A percentile compares a stretch with the other conserved stretches of the same genome.
phyloP scores from a whole-genome alignment of 1,140 invertebrate genomes.

The Eurosta solidaginis region DNA sequence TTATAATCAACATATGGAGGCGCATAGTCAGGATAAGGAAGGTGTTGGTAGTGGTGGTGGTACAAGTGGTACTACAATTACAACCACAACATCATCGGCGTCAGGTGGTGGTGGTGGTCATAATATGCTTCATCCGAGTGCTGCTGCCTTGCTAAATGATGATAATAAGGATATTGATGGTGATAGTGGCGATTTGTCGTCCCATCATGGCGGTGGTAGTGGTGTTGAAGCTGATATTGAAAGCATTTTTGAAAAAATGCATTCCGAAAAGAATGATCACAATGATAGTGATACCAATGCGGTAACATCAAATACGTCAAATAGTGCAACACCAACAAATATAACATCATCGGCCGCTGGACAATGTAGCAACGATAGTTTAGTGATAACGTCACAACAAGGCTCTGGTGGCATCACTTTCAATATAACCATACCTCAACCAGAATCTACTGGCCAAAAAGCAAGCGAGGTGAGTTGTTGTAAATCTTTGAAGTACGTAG shows the following conservation, averaged over 20 bases:
- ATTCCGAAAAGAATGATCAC: conserved; percentile 55
- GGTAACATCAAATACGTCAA: not conserved
- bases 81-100: conserved; percentile 32
- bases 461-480: conserved; percentile 1
- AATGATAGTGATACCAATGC: conserved; percentile 34
- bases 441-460: conserved; percentile 36
- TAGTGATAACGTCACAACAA: conserved; percentile 57
- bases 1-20: conserved; percentile 60
- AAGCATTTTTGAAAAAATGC: conserved; percentile 58
- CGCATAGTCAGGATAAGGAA: conserved; percentile 55
- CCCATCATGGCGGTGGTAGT: not conserved
- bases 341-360: conserved; percentile 34
- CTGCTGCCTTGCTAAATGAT: conserved; percentile 51
- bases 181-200: not conserved
- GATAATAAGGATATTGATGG: conserved; percentile 32
- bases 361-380: conserved; percentile 39
- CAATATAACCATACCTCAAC: conserved; percentile 57
- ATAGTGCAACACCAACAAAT: conserved; percentile 21
- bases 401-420: conserved; percentile 58
- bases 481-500: not conserved
- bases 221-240: conserved; percentile 56
- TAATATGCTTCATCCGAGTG: conserved; percentile 30
- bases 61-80: conserved; percentile 39
- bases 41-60: conserved; percentile 37
- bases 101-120: not conserved